These are phyloP conservation scores for Imbricaverruca yamaguchii DNA, from an alignment of 2,888 invertebrate genomes.

Conservation along the genomic window DNA sequence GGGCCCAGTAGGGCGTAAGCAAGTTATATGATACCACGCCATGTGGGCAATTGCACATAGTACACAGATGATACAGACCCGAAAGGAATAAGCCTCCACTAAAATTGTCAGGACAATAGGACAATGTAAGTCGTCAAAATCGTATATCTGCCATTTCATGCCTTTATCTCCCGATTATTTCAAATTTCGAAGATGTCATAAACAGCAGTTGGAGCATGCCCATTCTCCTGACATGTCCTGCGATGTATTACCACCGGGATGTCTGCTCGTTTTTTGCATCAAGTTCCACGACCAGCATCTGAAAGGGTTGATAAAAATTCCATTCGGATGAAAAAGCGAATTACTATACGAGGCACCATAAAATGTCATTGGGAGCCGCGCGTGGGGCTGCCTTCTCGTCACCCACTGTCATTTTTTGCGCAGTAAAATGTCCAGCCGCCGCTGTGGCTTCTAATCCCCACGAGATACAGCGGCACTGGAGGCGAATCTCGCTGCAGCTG, in stretches of 20 bases:
- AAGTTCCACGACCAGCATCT: neutral
- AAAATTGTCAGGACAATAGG: no score
- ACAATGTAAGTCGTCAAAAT: no score
- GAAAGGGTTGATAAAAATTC: constrained; percentile 22
- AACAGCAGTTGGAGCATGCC: neutral
- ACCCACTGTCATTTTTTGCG: constrained; percentile 1
- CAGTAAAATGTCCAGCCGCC: neutral
- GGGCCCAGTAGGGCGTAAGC: no score
- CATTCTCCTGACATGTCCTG: neutral
- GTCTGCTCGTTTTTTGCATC: neutral
- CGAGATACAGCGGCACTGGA: neutral
- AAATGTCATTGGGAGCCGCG: constrained; percentile 10
- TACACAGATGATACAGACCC: no score
- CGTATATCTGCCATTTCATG: no score
- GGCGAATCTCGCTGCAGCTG: neutral
- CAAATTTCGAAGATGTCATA: neutral
- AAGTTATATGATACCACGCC: no score
- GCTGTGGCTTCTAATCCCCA: neutral
- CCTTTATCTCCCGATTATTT: neutral
- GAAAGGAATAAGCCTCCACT: no score
- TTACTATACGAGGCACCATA: constrained; percentile 18
- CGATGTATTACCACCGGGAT: neutral
- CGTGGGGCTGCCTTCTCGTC: neutral
- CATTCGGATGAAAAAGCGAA: constrained; percentile 11
- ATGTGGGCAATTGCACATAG: no score